phyloP scores from a whole-genome alignment of 2,113 vertebrate species.

The Callithrix jacchus region DNA sequence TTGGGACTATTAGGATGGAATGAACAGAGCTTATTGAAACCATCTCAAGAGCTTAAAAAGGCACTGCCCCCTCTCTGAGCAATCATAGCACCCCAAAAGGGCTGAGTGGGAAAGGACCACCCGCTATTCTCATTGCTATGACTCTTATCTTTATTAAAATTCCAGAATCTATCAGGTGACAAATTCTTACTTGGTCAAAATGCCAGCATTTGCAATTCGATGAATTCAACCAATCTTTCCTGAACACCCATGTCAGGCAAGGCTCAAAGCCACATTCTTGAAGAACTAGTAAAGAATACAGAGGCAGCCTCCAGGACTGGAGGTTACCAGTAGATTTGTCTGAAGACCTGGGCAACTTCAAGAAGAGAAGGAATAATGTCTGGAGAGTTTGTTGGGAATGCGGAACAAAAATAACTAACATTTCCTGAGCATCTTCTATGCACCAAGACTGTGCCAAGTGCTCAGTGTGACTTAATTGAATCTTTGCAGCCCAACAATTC shows the following conservation, averaged over 20 bases:
- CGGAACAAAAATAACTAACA: not conserved
- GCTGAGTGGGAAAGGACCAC: not conserved
- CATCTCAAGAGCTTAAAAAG: not conserved
- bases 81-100: not conserved
- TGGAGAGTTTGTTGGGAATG: not conserved
- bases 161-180: not conserved
- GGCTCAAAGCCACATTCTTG: not conserved
- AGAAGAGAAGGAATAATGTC: not conserved
- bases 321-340: not conserved
- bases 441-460: not conserved
- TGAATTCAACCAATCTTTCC: not conserved
- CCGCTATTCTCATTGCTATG: not conserved
- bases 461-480: not conserved
- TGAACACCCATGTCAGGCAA: not conserved
- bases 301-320: not conserved
- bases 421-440: not conserved
- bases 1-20: not conserved
- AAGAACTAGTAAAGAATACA: not conserved
- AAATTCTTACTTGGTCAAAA: not conserved
- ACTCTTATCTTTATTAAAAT: not conserved
- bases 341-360: not conserved
- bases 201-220: not conserved
- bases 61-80: not conserved
- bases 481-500: not conserved
- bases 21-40: not conserved